Percentiles rank a stretch among this genome's conserved stretches.
These are phyloP conservation scores for Archips xylosteana DNA, from an alignment of 2,888 invertebrate genomes.

Conservation along the genomic window DNA sequence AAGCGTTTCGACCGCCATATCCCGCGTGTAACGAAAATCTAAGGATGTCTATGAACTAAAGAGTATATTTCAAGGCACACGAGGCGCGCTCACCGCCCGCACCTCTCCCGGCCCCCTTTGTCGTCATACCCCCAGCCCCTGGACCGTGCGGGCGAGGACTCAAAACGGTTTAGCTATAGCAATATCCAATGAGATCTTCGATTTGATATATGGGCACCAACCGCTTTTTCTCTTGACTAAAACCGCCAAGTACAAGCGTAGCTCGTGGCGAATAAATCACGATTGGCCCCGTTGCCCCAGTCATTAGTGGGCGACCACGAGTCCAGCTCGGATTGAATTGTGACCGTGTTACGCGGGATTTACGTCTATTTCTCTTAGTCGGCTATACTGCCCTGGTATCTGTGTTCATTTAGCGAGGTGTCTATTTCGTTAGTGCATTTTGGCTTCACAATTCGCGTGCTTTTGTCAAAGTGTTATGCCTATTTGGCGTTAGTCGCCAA, in stretches of 20 bases:
- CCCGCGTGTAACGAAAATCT: too few species aligned
- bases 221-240: constrained; percentile 45
- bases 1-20: too few species aligned
- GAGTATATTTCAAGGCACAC: too few species aligned
- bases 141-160: too few species aligned
- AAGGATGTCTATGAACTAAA: too few species aligned
- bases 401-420: constrained; percentile 36
- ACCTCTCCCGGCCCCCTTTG: too few species aligned
- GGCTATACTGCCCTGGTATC: constrained; percentile 23
- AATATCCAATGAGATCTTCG: neutral
- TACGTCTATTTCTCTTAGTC: constrained; percentile 47
- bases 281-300: constrained; percentile 68
- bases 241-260: constrained; percentile 52
- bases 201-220: neutral
- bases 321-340: constrained; percentile 68
- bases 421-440: constrained; percentile 39
- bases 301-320: constrained; percentile 75
- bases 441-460: neutral
- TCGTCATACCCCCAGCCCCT: too few species aligned
- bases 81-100: too few species aligned
- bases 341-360: constrained; percentile 59
- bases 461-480: neutral
- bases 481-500: too few species aligned
- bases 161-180: too few species aligned
- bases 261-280: constrained; percentile 76